A percentile compares a stretch with the other conserved stretches of the same genome.
phyloP scores from a whole-genome alignment of 2,888 invertebrate species.

The Scelioninae gen. 2 region DNA sequence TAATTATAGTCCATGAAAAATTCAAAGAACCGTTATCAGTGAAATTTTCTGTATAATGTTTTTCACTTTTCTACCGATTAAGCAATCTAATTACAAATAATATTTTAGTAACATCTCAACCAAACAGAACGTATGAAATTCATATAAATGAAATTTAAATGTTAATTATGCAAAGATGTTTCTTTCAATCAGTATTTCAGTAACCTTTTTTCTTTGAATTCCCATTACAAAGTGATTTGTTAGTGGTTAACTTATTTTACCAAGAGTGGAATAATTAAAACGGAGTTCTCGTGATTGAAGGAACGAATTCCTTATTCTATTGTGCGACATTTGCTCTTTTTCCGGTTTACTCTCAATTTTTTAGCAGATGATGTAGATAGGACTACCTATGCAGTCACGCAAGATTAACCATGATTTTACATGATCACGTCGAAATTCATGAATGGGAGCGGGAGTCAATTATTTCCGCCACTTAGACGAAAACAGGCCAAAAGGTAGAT shows the following conservation, averaged over 20 bases:
- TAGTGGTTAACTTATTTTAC: too few relatives aligned
- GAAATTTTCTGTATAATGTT: conserved; percentile 23
- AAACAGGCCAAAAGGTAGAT: conserved; percentile 36
- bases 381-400: conserved; percentile 44
- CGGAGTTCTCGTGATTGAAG: not conserved
- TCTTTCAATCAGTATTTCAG: too few relatives aligned
- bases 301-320: not conserved
- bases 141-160: too few relatives aligned
- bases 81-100: conserved; percentile 19
- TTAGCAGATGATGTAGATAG: conserved; percentile 37
- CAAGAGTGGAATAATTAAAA: conserved; percentile 12
- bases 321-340: conserved; percentile 35
- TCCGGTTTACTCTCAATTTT: conserved; percentile 36
- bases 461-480: conserved; percentile 49
- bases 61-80: conserved; percentile 27
- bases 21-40: conserved; percentile 42
- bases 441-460: conserved; percentile 50
- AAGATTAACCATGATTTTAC: conserved; percentile 52
- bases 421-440: conserved; percentile 45
- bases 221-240: too few relatives aligned
- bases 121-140: too few relatives aligned
- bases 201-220: not conserved
- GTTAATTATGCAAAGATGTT: too few relatives aligned
- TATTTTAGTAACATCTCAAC: too few relatives aligned
- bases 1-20: conserved; percentile 33